These are phyloP conservation scores for Columbina picui DNA, from an alignment of 2,113 vertebrate species.

Conservation along the genomic window DNA sequence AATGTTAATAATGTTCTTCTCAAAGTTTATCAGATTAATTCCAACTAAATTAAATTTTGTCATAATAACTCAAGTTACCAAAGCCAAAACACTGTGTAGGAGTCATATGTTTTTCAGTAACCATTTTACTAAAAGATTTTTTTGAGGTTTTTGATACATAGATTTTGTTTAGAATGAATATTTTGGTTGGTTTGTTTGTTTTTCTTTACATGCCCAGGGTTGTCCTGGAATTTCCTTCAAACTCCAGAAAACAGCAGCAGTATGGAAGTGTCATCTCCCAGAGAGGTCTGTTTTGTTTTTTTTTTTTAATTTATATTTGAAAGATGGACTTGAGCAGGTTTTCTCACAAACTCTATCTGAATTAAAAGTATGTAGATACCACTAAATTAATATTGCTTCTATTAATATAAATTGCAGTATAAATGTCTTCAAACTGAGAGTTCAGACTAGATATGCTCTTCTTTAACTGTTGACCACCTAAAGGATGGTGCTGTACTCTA, in stretches of 20 bases:
- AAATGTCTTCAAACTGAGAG: background rate
- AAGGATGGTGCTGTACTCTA: background rate
- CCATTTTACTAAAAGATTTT: background rate
- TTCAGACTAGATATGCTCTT: background rate
- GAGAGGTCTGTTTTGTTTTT: too few relatives aligned
- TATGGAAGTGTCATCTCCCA: background rate
- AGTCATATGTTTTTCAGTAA: background rate
- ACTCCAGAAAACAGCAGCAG: background rate
- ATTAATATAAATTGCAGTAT: background rate
- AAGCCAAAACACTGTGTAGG: background rate
- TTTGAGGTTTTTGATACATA: fast-evolving
- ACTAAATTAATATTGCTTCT: background rate
- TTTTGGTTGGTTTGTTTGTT: background rate
- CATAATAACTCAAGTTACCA: background rate
- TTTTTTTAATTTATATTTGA: background rate
- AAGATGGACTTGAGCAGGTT: background rate
- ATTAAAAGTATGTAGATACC: background rate
- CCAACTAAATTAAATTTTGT: background rate
- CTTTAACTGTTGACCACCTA: background rate
- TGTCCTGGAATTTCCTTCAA: background rate
- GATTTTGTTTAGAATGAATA: background rate
- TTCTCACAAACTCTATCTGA: background rate
- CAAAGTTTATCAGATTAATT: background rate
- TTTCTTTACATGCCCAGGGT: background rate
- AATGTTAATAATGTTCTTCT: background rate